phyloP scores from a whole-genome alignment of 35 echinoderm and acorn worm genomes.

The Acanthaster planci region DNA sequence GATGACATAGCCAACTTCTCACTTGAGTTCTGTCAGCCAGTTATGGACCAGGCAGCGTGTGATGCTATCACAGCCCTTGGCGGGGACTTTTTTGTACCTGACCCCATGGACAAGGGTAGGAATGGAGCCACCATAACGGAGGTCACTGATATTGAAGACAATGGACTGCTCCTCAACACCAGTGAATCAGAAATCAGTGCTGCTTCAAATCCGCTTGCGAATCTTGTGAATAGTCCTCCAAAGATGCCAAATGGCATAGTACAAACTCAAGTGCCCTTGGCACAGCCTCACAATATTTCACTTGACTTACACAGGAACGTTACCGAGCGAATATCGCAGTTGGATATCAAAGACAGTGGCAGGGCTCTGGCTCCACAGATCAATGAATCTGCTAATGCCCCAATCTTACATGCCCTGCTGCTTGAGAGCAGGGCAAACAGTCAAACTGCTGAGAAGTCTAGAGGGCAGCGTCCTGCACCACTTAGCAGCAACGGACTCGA shows the following conservation, averaged over 20 bases:
- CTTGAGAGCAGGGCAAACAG: conserved; percentile 52
- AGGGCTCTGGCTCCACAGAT: neutral
- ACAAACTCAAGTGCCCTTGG: neutral
- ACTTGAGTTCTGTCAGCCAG: conserved; percentile 72
- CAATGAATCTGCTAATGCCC: conserved; percentile 27
- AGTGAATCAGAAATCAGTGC: neutral
- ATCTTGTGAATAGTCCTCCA: neutral
- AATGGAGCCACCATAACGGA: neutral
- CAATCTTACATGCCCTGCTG: conserved; percentile 79
- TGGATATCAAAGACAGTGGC: conserved; percentile 79
- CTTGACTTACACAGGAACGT: conserved; percentile 44
- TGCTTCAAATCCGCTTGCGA: neutral
- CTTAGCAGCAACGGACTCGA: conserved; percentile 35
- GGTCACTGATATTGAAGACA: conserved; percentile 21
- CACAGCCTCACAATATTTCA: neutral
- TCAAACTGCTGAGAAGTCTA: neutral
- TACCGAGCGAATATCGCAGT: conserved; percentile 88
- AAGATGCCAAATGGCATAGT: neutral
- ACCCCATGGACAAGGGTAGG: conserved; percentile 34
- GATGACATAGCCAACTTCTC: conserved; percentile 89
- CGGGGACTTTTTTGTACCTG: conserved; percentile 36
- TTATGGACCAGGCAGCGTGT: conserved; percentile 73
- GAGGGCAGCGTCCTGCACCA: conserved; percentile 1
- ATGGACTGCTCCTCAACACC: neutral
- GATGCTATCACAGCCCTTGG: conserved; percentile 45